Evolutionary conservation across 2,113 vertebrate species (phyloP).

Genomic region (Pitta sordida): DNA sequence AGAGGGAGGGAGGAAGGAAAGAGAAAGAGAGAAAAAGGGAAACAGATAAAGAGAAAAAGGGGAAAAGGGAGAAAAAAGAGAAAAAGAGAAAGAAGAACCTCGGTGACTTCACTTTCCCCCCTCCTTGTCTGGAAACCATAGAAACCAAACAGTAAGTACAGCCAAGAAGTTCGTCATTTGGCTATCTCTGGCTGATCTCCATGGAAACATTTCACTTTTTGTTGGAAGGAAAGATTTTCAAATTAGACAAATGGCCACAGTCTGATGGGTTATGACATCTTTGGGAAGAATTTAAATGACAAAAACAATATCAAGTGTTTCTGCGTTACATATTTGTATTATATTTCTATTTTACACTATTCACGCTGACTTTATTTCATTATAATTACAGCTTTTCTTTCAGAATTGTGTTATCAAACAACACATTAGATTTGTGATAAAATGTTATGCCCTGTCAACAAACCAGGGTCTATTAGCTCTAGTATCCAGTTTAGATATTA

Average conservation of each 20-base stretch:
- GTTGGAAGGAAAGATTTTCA: constrained; percentile 70
- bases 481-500: not conserved
- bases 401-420: not conserved
- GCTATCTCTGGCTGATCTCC: constrained; percentile 81
- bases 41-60: too few relatives aligned
- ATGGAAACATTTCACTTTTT: constrained; percentile 80
- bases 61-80: too few relatives aligned
- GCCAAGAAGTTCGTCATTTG: constrained; percentile 80
- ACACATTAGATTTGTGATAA: not conserved
- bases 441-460: not conserved
- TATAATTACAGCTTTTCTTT: not conserved
- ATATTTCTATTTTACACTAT: not conserved
- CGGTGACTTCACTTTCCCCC: constrained; percentile 45
- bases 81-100: not conserved
- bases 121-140: constrained; percentile 79
- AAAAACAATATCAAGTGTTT: constrained; percentile 5
- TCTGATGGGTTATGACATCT: constrained; percentile 64
- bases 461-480: not conserved
- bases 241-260: constrained; percentile 60
- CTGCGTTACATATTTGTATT: constrained; percentile 5
- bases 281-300: constrained; percentile 11
- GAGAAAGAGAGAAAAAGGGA: not conserved
- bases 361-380: not conserved
- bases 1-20: not conserved
- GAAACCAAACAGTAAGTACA: constrained; percentile 79